A percentile compares a stretch with the other conserved stretches of the same genome.
phyloP scores from a whole-genome alignment of 2,888 invertebrate genomes.

The Eristalis intricaria region DNA sequence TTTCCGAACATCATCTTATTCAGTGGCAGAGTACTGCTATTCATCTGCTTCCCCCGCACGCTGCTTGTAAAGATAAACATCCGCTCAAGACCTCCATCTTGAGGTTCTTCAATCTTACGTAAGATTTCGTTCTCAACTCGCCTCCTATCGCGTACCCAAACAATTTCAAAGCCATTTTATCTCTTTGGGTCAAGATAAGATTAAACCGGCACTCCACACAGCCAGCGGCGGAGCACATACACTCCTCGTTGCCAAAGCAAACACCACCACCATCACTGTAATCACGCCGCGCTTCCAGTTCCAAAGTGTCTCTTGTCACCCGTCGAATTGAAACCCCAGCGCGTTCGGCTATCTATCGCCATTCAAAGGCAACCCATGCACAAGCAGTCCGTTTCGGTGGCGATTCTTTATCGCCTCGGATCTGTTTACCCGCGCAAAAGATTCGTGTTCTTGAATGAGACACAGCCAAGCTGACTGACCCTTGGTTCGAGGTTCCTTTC shows the following conservation, averaged over 20 bases:
- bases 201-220: slow-evolving; percentile 26
- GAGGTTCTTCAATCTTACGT: neutral
- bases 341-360: neutral
- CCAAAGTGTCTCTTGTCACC: neutral
- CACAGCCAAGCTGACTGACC: slow-evolving; percentile 28
- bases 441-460: neutral
- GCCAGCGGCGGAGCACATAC: neutral
- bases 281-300: neutral
- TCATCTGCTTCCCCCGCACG: no score
- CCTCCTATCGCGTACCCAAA: neutral
- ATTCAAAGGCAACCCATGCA: neutral
- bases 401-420: slow-evolving; percentile 17
- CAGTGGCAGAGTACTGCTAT: no score
- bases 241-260: neutral
- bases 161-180: slow-evolving; percentile 57
- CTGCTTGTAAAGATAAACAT: neutral
- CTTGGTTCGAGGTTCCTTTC: slow-evolving; percentile 43
- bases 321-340: neutral
- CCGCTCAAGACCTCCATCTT: neutral
- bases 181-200: slow-evolving; percentile 64
- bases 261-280: neutral
- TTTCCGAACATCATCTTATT: no score
- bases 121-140: neutral
- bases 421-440: slow-evolving; percentile 9
- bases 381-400: neutral